Evolutionary conservation across 2,113 vertebrate species (phyloP).

Genomic region (Amphilophus citrinellus): DNA sequence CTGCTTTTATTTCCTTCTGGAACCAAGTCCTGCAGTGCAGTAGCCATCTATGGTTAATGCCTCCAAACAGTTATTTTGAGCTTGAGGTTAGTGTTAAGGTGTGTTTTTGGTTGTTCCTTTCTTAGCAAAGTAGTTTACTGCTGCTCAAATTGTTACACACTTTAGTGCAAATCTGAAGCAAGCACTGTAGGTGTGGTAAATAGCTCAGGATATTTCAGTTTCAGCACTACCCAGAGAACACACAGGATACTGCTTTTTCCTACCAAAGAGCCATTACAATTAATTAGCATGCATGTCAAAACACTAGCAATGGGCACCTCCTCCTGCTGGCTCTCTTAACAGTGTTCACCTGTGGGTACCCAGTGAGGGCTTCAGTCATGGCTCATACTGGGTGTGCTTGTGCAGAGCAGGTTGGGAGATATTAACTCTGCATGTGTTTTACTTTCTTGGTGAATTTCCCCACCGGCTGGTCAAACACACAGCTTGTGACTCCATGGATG

Average conservation of each 20-base stretch:
- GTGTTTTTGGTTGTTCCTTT: background rate
- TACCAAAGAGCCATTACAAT: background rate
- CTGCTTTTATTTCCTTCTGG: too few relatives aligned
- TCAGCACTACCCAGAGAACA: background rate
- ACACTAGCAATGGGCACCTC: background rate
- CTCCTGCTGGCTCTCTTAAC: background rate
- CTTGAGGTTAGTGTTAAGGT: background rate
- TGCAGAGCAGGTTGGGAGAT: background rate
- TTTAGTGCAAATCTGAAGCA: background rate
- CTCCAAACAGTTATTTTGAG: too few relatives aligned
- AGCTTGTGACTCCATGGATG: slow-evolving; percentile 28
- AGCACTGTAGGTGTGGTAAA: background rate
- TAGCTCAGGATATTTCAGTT: background rate
- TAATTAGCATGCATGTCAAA: background rate
- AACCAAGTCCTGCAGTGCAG: too few relatives aligned
- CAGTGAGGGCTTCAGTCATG: background rate
- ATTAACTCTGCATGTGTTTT: slow-evolving; percentile 4
- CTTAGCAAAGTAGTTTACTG: background rate
- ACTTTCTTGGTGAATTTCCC: background rate
- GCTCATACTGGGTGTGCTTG: background rate
- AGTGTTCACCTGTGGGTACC: background rate
- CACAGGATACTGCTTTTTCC: background rate
- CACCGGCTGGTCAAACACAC: slow-evolving; percentile 15
- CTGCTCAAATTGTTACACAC: background rate
- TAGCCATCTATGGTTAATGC: too few relatives aligned